Evolutionary conservation across 2,888 invertebrate genomes (phyloP).

Genomic region (Epinotia brunnichana): DNA sequence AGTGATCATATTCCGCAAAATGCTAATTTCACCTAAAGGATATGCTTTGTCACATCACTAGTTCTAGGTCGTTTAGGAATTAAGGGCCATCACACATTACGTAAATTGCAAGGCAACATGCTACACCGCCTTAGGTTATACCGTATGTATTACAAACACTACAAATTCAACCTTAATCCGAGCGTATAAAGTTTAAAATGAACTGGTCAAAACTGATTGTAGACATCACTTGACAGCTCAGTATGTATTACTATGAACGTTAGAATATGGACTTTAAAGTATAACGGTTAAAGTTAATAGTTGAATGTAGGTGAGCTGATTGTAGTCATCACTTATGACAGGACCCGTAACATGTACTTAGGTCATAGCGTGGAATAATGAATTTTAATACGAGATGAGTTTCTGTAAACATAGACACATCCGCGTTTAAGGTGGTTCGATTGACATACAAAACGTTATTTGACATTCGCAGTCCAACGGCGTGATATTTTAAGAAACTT

Average conservation of each 20-base stretch:
- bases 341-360: constrained; percentile 8
- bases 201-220: background rate
- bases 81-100: constrained; percentile 57
- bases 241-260: background rate
- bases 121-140: constrained; percentile 27
- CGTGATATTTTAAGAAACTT: too few relatives aligned
- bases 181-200: background rate
- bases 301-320: background rate
- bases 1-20: too few relatives aligned
- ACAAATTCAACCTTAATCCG: background rate
- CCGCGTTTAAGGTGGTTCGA: too few relatives aligned
- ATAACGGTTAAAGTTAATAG: background rate
- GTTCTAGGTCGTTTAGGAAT: constrained; percentile 32
- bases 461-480: too few relatives aligned
- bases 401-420: constrained; percentile 21
- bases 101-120: constrained; percentile 58
- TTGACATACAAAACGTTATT: too few relatives aligned
- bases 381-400: constrained; percentile 31
- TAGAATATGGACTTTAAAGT: background rate
- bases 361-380: constrained; percentile 24
- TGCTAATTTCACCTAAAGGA: background rate
- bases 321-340: constrained; percentile 24
- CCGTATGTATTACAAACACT: background rate
- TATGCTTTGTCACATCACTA: background rate
- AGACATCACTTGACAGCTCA: constrained; percentile 2